These are phyloP conservation scores for Papilio demoleus DNA, from an alignment of 2,888 invertebrate genomes.

Conservation along the genomic window DNA sequence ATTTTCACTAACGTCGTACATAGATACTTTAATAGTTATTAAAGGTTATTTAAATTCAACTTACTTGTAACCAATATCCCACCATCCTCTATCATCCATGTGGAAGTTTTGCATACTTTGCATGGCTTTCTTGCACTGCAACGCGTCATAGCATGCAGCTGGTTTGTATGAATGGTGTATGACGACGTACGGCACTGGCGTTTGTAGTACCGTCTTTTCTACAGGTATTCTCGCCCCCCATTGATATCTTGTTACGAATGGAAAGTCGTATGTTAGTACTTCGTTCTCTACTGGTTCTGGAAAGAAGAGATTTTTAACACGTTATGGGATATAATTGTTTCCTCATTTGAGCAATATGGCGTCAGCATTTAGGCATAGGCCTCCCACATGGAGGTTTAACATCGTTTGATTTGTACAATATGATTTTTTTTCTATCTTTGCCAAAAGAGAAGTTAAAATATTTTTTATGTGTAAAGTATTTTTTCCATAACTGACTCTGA, in stretches of 20 bases:
- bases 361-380: no score
- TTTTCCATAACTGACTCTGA: no score
- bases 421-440: no score
- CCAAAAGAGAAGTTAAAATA: no score
- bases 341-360: no score
- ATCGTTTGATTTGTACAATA: no score
- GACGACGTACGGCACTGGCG: conserved; percentile 87
- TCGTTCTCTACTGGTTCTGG: conserved; percentile 57
- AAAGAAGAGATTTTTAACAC: background rate
- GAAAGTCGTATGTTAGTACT: conserved; percentile 61
- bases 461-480: no score
- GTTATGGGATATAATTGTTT: background rate
- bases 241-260: conserved; percentile 70
- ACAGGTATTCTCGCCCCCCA: conserved; percentile 85
- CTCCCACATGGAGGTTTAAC: no score
- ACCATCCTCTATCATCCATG: conserved; percentile 82
- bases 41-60: conserved; percentile 40
- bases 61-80: conserved; percentile 84
- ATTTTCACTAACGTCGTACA: no score
- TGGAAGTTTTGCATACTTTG: conserved; percentile 85
- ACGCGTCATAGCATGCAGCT: conserved; percentile 77
- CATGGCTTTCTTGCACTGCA: conserved; percentile 83
- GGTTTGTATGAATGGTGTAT: conserved; percentile 88
- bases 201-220: conserved; percentile 69
- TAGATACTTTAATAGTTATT: no score